A percentile compares a stretch with the other conserved stretches of the same genome.
These are phyloP conservation scores for Pseudanteris insignis DNA, from an alignment of 2,888 invertebrate species.

Conservation along the genomic window DNA sequence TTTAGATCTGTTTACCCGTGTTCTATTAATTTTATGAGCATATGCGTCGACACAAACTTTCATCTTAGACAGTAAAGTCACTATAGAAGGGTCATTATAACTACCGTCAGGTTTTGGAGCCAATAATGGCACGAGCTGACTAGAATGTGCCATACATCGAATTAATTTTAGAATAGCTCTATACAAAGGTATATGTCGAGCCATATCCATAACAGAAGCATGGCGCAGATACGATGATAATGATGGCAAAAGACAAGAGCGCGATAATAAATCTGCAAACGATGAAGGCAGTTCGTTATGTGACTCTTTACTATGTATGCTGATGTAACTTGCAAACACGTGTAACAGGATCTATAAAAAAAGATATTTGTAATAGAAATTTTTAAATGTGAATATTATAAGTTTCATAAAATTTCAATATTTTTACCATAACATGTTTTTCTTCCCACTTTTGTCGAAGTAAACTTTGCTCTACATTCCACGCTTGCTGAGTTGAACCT, in stretches of 20 bases:
- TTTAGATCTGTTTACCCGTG: conserved; percentile 57
- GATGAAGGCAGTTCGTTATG: conserved; percentile 72
- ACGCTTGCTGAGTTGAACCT: conserved; percentile 93
- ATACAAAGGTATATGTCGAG: conserved; percentile 94
- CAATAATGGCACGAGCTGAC: conserved; percentile 72
- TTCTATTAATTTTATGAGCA: conserved; percentile 78
- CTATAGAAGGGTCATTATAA: conserved; percentile 73
- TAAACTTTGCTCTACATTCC: conserved; percentile 96
- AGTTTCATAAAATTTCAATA: too few species aligned
- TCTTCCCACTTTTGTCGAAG: conserved; percentile 90
- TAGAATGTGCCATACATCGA: conserved; percentile 77
- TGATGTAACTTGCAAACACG: conserved; percentile 89
- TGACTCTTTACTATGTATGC: conserved; percentile 72
- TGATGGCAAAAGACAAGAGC: conserved; percentile 87
- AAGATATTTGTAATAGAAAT: too few species aligned
- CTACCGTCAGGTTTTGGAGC: conserved; percentile 67
- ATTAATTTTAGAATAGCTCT: conserved; percentile 84
- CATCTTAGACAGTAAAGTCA: conserved; percentile 85
- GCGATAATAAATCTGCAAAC: conserved; percentile 80
- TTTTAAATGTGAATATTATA: too few species aligned
- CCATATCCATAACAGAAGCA: conserved; percentile 96
- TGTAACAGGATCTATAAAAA: conserved; percentile 71
- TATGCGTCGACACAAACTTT: conserved; percentile 92
- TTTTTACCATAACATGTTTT: conserved; percentile 83
- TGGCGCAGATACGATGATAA: conserved; percentile 91